Evolutionary conservation across 2,113 vertebrate genomes (phyloP), one percentile per base, ranked within the genome.

Genomic region (Clarias macrocephalus): DNA sequence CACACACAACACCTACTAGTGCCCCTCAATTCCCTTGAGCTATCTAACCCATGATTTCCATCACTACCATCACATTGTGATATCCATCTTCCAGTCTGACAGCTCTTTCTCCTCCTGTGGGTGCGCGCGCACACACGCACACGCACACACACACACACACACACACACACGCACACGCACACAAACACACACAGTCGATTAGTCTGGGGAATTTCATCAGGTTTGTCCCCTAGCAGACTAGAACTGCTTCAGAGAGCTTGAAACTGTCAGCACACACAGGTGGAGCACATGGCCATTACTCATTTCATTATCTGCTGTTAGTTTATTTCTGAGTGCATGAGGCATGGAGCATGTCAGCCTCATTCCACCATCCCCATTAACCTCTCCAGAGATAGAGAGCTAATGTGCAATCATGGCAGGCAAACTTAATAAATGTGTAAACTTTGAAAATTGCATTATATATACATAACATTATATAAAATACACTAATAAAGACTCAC

Each of bases 141-240:
- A 84, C 12, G 63, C 80, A 57, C 57, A 68, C 62, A 89, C 48
- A 57, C 33, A 72, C 84, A 80, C 60, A 82, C 13, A 68, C 76
- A 59, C 68, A 79, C 62, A 89, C 85, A 81, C 85, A 63, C 80
- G 56, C 73, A 65, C 85, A 84, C 81, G 75, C 88, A 86, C 82
- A 84, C 70, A 79, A 84, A 66, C 83, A 83, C 88, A 88, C 62
- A 86, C 62, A 89, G 87, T 87, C 83, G 82, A 90, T 92, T 91
- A 90, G 92, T 92, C 93, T 70, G 57, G 88, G 84, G 88, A 91
- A 89, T 91, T 91, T 88, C 89, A 89, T 84, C 85, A 88, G 88
- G 88, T 90, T 84, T 37, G 48, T 89, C 86, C 87, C 59, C 60
- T 73, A 72, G 80, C 66, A 89, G 68, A 87, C 87, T 83, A 70